phyloP scores from a whole-genome alignment of 2,888 invertebrate genomes.

The Zaprionus obscuricornis region DNA sequence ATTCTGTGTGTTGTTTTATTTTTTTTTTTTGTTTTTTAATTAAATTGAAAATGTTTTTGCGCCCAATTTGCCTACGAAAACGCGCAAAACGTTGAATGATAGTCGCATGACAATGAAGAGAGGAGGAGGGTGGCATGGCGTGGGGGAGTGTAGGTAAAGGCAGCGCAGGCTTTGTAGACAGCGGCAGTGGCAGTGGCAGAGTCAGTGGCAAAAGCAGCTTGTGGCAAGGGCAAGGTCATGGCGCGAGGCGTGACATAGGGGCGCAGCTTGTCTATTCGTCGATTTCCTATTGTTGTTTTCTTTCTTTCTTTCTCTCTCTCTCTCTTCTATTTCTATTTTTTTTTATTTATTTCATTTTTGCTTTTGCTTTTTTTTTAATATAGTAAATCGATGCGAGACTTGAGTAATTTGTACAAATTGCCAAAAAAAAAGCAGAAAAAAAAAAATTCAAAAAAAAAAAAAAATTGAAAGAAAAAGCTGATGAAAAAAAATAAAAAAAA shows the following conservation, averaged over 20 bases:
- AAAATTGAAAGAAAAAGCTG: conserved; percentile 9
- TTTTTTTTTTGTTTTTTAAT: conserved; percentile 57
- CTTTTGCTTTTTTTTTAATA: conserved; percentile 57
- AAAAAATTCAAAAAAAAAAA: conserved; percentile 4
- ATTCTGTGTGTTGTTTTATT: conserved; percentile 18
- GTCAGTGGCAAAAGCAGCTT: neutral
- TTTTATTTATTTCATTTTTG: conserved; percentile 14
- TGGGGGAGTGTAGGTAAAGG: neutral
- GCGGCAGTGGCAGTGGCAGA: neutral
- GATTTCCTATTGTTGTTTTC: conserved; percentile 11
- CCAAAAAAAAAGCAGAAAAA: conserved; percentile 29
- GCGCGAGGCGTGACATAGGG: no score
- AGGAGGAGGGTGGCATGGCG: neutral
- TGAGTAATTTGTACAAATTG: conserved; percentile 74
- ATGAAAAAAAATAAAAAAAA: conserved; percentile 2
- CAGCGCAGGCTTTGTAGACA: no score
- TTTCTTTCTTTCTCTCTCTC: neutral
- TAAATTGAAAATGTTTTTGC: conserved; percentile 73
- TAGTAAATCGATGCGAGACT: conserved; percentile 63
- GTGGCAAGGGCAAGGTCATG: neutral
- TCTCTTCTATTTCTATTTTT: conserved; percentile 1
- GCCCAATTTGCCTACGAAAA: conserved; percentile 47
- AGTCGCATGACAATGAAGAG: conserved; percentile 32
- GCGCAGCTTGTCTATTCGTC: conserved; percentile 2
- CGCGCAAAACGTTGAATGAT: conserved; percentile 47